Evolutionary conservation across 2,888 invertebrate genomes (phyloP), one percentile per base, ranked within the genome.

Genomic region (Miltochrista miniata): DNA sequence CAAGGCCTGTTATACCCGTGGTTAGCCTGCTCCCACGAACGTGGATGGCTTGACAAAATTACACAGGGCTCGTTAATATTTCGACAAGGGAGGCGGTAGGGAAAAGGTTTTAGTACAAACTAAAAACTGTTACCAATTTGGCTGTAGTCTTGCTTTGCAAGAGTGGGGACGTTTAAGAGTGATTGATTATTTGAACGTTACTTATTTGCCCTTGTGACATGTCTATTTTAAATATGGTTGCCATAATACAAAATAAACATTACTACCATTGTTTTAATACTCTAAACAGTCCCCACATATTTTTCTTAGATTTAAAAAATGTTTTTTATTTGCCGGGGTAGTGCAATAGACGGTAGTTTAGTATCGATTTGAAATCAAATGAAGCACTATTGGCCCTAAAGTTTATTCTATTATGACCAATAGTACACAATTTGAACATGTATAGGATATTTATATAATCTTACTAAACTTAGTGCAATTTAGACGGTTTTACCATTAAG

Each of bases 321-420:
- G 82, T 85, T 10, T 84, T 80, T 75, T 74, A 78, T 79, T 80
- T 80, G 90, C 90, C 90, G 90, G 90, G 90, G 85, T 86, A 85
- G 90, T 90, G 90, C 90, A 90, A 90, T 90, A 88, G 86, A 77
- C 50, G 66, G 81, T 90, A 90, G 90, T 62, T 74, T 88, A 87
- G 85, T 61, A 54, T 59, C 50, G 2, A 31, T 31, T 31, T 69
- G 64, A 64, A 45, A 54, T 55, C 44, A 13, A 40, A 13, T 33
- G 41, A 24, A 36, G 4, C 51, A 48, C 51, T 60, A 58, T 51
- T 42, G 41, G 52, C n/a, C 29, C 36, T 24, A 43, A 53, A 30
- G 33, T 5, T 15, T 29, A 31, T 36, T 45, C n/a, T n/a, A n/a
- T 36, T 18, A 29, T 37, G 53, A 12, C 46, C 47, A 51, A 50